Evolutionary conservation across 1,140 invertebrate genomes (phyloP), one percentile per base, ranked within the genome.

Genomic region (Trachelipus rathkii): DNA sequence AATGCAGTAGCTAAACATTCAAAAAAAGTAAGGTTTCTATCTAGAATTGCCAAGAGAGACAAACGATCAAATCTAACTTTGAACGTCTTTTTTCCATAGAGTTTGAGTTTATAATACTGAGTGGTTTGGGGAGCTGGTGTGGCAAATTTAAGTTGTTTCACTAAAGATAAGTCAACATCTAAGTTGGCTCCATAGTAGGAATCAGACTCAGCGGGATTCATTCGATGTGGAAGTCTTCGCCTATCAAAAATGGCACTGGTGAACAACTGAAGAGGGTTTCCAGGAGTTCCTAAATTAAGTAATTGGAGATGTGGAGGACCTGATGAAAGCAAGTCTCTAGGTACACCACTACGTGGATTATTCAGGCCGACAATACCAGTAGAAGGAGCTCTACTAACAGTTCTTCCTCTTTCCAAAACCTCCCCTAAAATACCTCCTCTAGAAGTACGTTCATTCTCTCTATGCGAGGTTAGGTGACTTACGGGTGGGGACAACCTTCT

Each of bases 21-120:
- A 76, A 90, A 87, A 77, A 93, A 87, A 10, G 93, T 94, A 21
- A 94, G 84, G 85, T 98, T 98, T 68, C 94, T 89, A 86, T 99
- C 97, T 75, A 99, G 89, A 0, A 99, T 85, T 0, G 96, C 95
- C 83, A 98, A 87, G 11, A 99, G 86, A 77, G 95, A 92, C 67
- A 99, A 87, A 69, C 97, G 89, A 86, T 99, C 96, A 88, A 98
- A 95, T 44, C 91, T 90, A 2, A 97, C 84, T 81, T 88, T 87
- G 0, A 89, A 67, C 6, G 72, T 73, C 24, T 67, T 72, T 19
- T 74, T 71, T n/a, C 72, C 74, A 80, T 77, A 82, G 82, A 94
- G 84, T 83, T 90, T 90, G 83, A 94, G 92, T 82, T 94, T 94
- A 84, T 96, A 96, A 85, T 93, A 96, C 82, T 92, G 91, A 82